Evolutionary conservation across 2,888 invertebrate species (phyloP).

Genomic region (Polydrusus cervinus): DNA sequence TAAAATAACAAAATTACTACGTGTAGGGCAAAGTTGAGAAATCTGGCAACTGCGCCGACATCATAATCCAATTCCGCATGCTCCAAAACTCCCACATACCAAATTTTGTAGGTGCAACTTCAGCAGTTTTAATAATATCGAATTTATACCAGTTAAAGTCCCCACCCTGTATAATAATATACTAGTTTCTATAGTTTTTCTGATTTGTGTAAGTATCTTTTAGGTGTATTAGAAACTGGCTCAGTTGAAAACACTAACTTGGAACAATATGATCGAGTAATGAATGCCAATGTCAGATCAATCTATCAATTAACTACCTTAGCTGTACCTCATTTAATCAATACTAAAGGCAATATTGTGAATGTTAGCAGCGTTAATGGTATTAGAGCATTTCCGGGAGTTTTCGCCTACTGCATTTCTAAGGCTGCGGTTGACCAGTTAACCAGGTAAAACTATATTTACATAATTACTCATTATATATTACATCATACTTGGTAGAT

Average conservation of each 20-base stretch:
- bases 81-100: too few species aligned
- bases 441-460: slow-evolving; percentile 73
- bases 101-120: too few species aligned
- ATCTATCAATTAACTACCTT: slow-evolving; percentile 89
- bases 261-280: slow-evolving; percentile 90
- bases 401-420: slow-evolving; percentile 93
- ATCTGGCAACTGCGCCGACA: too few species aligned
- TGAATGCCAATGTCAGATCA: slow-evolving; percentile 91
- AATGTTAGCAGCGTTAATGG: slow-evolving; percentile 97
- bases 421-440: slow-evolving; percentile 97
- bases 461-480: too few species aligned
- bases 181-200: too few species aligned
- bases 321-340: slow-evolving; percentile 88
- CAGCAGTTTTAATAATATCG: too few species aligned
- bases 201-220: not conserved
- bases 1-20: too few species aligned
- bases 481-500: too few species aligned
- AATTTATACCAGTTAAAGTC: too few species aligned
- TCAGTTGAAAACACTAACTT: slow-evolving; percentile 89
- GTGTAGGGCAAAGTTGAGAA: too few species aligned
- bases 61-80: too few species aligned
- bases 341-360: slow-evolving; percentile 90
- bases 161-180: too few species aligned
- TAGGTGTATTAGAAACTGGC: slow-evolving; percentile 72
- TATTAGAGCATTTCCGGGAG: slow-evolving; percentile 90